Base-by-base conservation (phyloP, 1,140 invertebrate species). In the Eupristina koningsbergeri region DNA sequence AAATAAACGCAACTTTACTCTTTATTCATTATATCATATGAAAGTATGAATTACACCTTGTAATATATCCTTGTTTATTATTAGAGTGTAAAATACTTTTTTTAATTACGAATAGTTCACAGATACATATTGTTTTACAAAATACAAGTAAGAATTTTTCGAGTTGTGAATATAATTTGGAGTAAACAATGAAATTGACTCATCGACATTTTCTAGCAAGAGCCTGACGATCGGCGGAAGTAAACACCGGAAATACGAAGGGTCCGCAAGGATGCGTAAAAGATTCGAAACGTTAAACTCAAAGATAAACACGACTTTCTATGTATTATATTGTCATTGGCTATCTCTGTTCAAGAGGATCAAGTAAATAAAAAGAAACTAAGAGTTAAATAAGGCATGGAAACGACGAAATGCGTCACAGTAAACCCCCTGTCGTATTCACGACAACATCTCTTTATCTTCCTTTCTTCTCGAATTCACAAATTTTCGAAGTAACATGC, bases 381-480 rank as follows among this genome's bases (percentile, higher is more conserved):
- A 63, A 36, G 29, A 41, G 76, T 77, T 79, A 79, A 77, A 74
- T 83, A 80, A 83, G 71, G 17, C 77, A 67, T 80, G 77, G 47
- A 81, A 83, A 73, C 71, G 82, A 74, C 64, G 53, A 71, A 82
- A 86, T 87, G 85, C 67, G 87, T 87, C 87, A 88, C 86, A 87
- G 84, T 80, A 81, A 45, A 87, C 78, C 86, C 83, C 80, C 71
- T 47, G 6, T 64, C 63, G 3, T 34, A 13, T 45, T 45, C 41
- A 11, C 41, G 41, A 45, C 41, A 45, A 45, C 11, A 45, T 45
- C 41, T 45, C 6, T 45, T 36, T 39, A 13, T 39, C 5, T 39
- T 34, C 15, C 64, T 69, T 69, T 69, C 34, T 6, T 13, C 31
- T 7, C 11, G 63, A 34, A 31, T 34, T 3, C 29, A 31, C 29